Evolutionary conservation across 1,140 invertebrate species (phyloP), one percentile per base, ranked within the genome.

Genomic region (Episyrphus balteatus): DNA sequence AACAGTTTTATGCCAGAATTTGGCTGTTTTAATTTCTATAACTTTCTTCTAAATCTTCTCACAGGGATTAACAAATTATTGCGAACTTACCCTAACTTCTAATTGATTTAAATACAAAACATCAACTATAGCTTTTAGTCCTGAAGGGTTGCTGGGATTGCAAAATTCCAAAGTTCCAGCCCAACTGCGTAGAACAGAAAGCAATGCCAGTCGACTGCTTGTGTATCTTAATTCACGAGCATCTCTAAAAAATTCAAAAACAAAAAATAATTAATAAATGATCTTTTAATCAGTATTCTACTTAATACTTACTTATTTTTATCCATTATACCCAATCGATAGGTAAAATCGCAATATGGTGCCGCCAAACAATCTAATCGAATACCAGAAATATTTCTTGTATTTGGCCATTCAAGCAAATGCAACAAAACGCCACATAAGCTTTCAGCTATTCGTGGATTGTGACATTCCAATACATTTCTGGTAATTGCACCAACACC

Each of bases 311-410:
- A 76, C 75, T 75, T 75, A 58, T 71, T 73, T 62, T 77, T 59
- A 61, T 75, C 72, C 71, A 74, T 69, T 55, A 78, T 69, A 52
- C 74, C 66, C 55, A 79, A 66, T 65, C 80, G 66, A 76, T 79
- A 87, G 59, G 93, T 86, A 56, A 90, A 84, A 72, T 96, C 92
- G 56, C 90, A 94, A 57, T 93, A 94, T 3, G 92, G 89, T 2
- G 90, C 88, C 37, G 92, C 83, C 5, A 96, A 73, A 60, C 80
- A 84, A 55, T 88, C 73, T n/a, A 94, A 70, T 57, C 88, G 83
- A 5, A 91, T 76, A 13, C 77, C 79, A 33, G 83, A 82, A 44
- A 77, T 74, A 50, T 74, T 71, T 40, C 93, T 73, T 1, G 88
- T 88, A n/a, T 78, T 72, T 0, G 91, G 91, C 68, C 83, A 81